These are phyloP conservation scores for Tenrec ecaudatus DNA, from an alignment of 2,113 vertebrate genomes.

Conservation along the genomic window DNA sequence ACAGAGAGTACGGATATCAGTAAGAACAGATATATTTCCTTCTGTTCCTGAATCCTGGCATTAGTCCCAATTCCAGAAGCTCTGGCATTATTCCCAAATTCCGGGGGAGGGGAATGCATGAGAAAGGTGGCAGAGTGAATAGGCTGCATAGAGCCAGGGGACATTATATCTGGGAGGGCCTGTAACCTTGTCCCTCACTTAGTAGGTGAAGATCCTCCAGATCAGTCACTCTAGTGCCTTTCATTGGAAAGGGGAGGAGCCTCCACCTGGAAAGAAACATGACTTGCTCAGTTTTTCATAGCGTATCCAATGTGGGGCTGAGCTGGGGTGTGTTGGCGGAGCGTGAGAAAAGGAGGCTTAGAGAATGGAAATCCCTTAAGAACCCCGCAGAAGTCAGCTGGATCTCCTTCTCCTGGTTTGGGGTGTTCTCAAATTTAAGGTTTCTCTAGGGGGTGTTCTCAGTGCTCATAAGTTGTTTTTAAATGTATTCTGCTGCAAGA, in stretches of 20 bases:
- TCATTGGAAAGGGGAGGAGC: background rate
- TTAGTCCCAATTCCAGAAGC: background rate
- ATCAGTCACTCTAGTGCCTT: background rate
- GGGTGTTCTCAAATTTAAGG: background rate
- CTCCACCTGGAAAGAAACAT: background rate
- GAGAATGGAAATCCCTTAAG: background rate
- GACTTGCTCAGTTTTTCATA: background rate
- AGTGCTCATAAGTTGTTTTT: background rate
- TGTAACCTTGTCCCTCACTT: background rate
- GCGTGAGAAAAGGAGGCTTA: background rate
- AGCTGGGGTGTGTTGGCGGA: background rate
- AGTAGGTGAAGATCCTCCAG: background rate
- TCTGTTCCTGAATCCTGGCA: background rate
- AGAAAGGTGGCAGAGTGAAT: background rate
- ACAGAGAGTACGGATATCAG: background rate
- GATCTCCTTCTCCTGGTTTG: background rate
- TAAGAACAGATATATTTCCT: background rate
- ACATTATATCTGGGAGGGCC: background rate
- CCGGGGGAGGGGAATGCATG: background rate
- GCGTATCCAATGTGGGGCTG: background rate
- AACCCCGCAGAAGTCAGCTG: background rate
- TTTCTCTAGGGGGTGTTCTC: conserved; percentile 7
- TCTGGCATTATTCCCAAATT: background rate
- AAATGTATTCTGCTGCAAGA: background rate
- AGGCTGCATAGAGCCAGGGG: background rate